Evolutionary conservation across 2,797 vertebrate species (phyloP), one percentile per base, ranked within the genome.

Genomic region (Antrozous pallidus): DNA sequence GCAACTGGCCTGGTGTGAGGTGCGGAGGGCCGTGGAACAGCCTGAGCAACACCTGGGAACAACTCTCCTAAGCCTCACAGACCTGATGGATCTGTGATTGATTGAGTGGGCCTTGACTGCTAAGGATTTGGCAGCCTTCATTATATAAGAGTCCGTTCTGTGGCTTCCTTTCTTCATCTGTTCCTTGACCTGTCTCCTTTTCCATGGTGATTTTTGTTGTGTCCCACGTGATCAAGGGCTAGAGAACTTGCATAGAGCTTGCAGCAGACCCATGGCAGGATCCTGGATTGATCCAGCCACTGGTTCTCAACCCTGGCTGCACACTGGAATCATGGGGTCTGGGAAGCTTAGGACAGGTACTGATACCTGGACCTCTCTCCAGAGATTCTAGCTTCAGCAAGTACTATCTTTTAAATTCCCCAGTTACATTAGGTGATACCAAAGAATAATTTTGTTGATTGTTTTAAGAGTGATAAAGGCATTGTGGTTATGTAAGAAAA

Each of bases 401-500:
- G 69, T 45, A 73, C 83, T 33, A 40, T 81, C 38, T 91, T 88
- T 54, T 49, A 93, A 88, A 73, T 91, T 77, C 40, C 45, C 38
- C 45, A 74, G 84, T 67, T 79, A 14, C 75, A 61, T 93, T 75
- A 88, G 92, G 74, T 88, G 84, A 88, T 74, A 94, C 40, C 89
- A 61, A 91, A 33, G 87, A 86, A 82, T 70, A 16, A 75, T 88
- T 85, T 71, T 84, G 69, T 92, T 91, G 75, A 65, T 88, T 90
- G 74, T 75, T 51, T 78, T 88, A 89, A 26, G 31, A 91, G 49
- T 89, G 79, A 86, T 91, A 80, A 94, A 81, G 63, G 71, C 87
- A 84, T 45, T 91, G 12, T 79, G 49, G 38, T 95, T 93, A 94
- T 80, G 8, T 96, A 95, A 96, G 89, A 85, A 95, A 95, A 87